Evolutionary conservation across 1,140 invertebrate species (phyloP).

Genomic region (Papilio polyxenes): DNA sequence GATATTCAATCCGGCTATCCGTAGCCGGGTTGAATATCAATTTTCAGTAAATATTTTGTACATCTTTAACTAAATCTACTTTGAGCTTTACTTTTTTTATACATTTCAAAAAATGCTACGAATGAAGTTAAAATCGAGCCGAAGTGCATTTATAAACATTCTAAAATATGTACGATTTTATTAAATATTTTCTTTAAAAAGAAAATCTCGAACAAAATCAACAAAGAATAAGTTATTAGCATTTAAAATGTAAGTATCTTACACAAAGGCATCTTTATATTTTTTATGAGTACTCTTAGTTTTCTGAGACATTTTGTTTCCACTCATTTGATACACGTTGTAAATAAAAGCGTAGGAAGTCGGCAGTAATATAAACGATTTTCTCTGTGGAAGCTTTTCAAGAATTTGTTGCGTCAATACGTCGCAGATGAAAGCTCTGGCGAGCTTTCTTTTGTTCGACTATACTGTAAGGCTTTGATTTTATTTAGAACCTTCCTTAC

Average conservation of each 20-base stretch:
- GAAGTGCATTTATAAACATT: too few species aligned
- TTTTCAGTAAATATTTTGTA: neutral
- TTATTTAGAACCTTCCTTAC: constrained; percentile 21
- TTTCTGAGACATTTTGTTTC: neutral
- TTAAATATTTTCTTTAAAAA: too few species aligned
- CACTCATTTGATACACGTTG: neutral
- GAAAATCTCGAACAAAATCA: neutral
- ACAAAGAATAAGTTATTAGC: too few species aligned
- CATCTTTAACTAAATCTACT: neutral
- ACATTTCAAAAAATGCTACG: neutral
- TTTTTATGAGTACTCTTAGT: neutral
- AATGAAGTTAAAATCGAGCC: too few species aligned
- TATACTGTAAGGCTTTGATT: neutral
- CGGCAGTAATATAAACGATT: constrained; percentile 11
- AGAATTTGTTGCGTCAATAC: constrained; percentile 28
- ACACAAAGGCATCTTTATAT: neutral
- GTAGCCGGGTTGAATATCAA: constrained; percentile 1
- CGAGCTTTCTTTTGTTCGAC: constrained; percentile 19
- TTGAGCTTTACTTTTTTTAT: neutral
- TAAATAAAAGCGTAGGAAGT: neutral
- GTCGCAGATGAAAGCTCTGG: constrained; percentile 9
- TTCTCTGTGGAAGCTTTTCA: constrained; percentile 20
- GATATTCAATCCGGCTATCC: too few species aligned
- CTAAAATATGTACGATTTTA: too few species aligned
- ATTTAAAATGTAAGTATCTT: too few species aligned